Base-by-base conservation (phyloP, 2,797 vertebrate species). In the Rhodeus uyekii region DNA sequence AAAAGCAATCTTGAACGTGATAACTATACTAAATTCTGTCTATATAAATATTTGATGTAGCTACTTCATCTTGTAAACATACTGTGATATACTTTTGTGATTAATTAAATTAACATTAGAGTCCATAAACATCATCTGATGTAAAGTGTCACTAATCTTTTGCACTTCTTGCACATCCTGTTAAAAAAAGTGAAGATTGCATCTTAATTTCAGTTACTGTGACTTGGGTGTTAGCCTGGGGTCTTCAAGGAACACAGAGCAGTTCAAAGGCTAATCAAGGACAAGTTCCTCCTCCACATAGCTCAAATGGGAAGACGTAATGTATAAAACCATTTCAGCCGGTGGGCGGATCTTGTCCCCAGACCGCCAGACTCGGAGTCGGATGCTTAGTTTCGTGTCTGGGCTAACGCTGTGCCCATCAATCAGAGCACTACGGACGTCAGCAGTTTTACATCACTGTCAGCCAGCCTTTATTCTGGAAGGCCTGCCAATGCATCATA, bases 361-460 rank as follows among this genome's bases (percentile, higher is more conserved):
- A 75, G 80, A 75, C 71, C 29, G 29, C 50, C 73, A 82, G 73
- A 82, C 72, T 82, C 80, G 2, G 4, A 68, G 27, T 65, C 27
- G 44, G 39, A 81, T 63, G 58, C 58, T 64, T 73, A 81, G 80
- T 77, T 76, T 71, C 19, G 34, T 83, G 81, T 78, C 67, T 36
- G 58, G 18, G 53, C 73, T 34, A 46, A 76, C 48, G 10, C 32
- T 63, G 46, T 63, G 58, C 27, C 73, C 58, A 83, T 83, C 82
- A 53, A 74, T 83, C 82, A 74, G 58, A 53, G 29, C 72, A 78
- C 36, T 55, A 44, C 19, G 36, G 24, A 55, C 46, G 14, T 83
- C 82, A 65, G 76, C 82, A 53, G 55, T 79, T 78, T 83, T 79
- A 79, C 61, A 78, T 74, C 76, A 83, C 69, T 74, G 68, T 72